phyloP scores from a whole-genome alignment of 2,113 vertebrate genomes.

The Hippolais icterina region DNA sequence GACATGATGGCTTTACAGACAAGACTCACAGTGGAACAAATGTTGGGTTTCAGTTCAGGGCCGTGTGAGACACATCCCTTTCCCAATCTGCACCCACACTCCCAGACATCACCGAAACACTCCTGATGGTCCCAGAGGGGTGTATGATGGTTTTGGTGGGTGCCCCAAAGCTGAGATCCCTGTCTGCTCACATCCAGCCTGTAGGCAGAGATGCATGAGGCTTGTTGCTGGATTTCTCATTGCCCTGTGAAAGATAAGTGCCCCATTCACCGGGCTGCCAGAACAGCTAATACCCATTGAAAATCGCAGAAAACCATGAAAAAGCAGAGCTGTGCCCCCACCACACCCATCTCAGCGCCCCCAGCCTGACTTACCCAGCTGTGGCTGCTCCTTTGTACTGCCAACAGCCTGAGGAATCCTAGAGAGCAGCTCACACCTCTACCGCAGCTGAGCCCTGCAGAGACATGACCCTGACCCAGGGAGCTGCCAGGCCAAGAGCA shows the following conservation, averaged over 20 bases:
- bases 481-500: neutral
- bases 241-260: neutral
- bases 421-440: neutral
- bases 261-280: neutral
- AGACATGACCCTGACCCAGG: neutral
- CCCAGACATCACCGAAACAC: neutral
- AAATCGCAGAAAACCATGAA: neutral
- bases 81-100: neutral
- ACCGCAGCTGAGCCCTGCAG: neutral
- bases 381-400: neutral
- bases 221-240: neutral
- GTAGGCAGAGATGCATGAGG: neutral
- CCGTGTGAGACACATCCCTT: neutral
- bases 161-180: neutral
- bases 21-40: neutral
- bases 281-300: neutral
- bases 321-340: neutral
- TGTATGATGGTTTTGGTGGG: neutral
- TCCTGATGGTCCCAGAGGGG: accelerated
- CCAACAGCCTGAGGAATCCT: accelerated
- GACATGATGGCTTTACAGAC: neutral
- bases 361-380: accelerated
- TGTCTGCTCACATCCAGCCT: neutral
- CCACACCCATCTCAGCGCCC: neutral
- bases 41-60: neutral